phyloP scores from a whole-genome alignment of 2,797 vertebrate genomes.

The Gambelia wislizenii region DNA sequence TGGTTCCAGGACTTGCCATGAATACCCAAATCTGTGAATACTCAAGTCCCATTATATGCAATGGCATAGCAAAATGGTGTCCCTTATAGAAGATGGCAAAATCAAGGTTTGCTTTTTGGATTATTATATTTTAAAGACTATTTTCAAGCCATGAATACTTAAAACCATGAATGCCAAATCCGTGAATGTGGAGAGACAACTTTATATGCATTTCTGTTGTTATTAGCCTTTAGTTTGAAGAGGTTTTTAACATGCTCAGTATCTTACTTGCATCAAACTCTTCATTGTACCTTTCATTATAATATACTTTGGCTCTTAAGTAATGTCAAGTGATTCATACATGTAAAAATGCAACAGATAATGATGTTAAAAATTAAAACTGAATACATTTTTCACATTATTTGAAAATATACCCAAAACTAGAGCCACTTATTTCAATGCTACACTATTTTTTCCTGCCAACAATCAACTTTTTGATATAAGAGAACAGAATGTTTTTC shows the following conservation, averaged over 20 bases:
- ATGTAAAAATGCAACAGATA: not conserved
- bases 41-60: too few species aligned
- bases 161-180: too few species aligned
- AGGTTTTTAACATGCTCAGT: not conserved
- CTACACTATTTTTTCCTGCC: not conserved
- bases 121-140: too few species aligned
- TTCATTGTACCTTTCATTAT: conserved; percentile 11
- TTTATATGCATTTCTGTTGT: not conserved
- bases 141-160: too few species aligned
- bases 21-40: too few species aligned
- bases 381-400: not conserved
- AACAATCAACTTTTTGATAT: not conserved
- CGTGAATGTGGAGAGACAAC: too few species aligned
- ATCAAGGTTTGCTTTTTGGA: too few species aligned
- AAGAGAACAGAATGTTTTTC: not conserved
- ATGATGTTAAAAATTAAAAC: not conserved
- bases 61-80: too few species aligned
- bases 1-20: too few species aligned
- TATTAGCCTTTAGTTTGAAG: not conserved
- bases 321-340: not conserved
- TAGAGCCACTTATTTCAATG: not conserved
- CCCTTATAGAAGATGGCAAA: too few species aligned
- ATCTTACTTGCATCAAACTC: not conserved
- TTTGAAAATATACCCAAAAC: not conserved
- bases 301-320: not conserved